These are phyloP conservation scores for Simalia tracyae DNA, from an alignment of 2,797 vertebrate species.

Conservation along the genomic window DNA sequence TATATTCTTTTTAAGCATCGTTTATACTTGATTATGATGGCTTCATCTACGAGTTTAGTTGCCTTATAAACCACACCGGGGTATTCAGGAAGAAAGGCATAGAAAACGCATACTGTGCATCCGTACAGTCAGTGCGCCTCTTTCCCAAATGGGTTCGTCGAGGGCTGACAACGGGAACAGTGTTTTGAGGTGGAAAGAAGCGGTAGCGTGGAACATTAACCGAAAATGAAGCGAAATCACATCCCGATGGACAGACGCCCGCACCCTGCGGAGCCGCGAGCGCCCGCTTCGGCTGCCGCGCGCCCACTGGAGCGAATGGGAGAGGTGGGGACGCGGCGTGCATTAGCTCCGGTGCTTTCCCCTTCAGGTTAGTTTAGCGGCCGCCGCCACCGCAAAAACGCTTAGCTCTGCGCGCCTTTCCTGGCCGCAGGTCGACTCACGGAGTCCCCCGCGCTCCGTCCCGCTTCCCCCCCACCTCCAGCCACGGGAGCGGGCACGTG, in stretches of 20 bases:
- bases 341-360: background rate
- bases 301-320: background rate
- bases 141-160: background rate
- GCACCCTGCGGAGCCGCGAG: background rate
- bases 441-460: background rate
- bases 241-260: background rate
- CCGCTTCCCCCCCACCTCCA: accelerated
- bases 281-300: background rate
- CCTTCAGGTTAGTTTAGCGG: background rate
- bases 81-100: background rate
- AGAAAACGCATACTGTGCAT: background rate
- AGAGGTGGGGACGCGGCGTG: background rate
- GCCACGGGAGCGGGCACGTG: conserved; percentile 16
- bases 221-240: background rate
- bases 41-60: background rate
- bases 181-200: background rate
- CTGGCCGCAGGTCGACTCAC: background rate
- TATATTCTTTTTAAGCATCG: background rate
- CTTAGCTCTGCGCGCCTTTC: background rate
- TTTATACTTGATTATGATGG: background rate
- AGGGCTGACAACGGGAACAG: background rate
- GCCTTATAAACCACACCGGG: background rate
- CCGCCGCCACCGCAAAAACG: background rate
- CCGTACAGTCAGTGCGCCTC: background rate
- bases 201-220: background rate